Evolutionary conservation across 2,797 vertebrate genomes (phyloP).

Genomic region (Varecia variegata): DNA sequence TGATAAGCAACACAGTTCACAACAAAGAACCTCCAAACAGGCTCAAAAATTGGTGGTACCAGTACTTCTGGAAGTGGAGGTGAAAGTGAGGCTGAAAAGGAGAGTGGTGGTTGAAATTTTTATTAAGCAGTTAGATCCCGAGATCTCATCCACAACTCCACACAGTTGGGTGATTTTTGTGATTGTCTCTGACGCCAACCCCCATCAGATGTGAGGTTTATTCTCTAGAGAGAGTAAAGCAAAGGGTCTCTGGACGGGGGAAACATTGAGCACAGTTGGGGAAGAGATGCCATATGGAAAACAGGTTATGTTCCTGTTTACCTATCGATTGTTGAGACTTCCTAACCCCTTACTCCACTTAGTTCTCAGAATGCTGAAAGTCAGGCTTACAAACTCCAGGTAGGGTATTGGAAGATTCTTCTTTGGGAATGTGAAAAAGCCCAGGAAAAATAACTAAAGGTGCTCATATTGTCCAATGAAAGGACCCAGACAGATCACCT

Average conservation of each 20-base stretch:
- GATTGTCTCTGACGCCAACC: not conserved
- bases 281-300: not conserved
- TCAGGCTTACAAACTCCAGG: not conserved
- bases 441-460: not conserved
- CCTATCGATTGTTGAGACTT: not conserved
- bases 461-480: not conserved
- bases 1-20: slow-evolving; percentile 1
- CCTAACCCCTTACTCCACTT: not conserved
- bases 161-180: not conserved
- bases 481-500: not conserved
- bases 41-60: not conserved
- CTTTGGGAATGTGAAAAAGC: not conserved
- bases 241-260: not conserved
- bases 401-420: not conserved
- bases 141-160: not conserved
- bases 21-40: slow-evolving; percentile 23
- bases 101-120: slow-evolving; percentile 3
- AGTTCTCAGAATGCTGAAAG: not conserved
- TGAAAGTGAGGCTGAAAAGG: slow-evolving; percentile 18
- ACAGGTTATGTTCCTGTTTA: not conserved
- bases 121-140: not conserved
- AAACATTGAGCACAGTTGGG: not conserved
- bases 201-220: not conserved
- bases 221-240: slow-evolving; percentile 21
- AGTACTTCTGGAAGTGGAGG: not conserved